Percentiles rank a stretch among this genome's conserved stretches.
phyloP scores from a whole-genome alignment of 2,113 vertebrate genomes.

The Trogon melanurus region DNA sequence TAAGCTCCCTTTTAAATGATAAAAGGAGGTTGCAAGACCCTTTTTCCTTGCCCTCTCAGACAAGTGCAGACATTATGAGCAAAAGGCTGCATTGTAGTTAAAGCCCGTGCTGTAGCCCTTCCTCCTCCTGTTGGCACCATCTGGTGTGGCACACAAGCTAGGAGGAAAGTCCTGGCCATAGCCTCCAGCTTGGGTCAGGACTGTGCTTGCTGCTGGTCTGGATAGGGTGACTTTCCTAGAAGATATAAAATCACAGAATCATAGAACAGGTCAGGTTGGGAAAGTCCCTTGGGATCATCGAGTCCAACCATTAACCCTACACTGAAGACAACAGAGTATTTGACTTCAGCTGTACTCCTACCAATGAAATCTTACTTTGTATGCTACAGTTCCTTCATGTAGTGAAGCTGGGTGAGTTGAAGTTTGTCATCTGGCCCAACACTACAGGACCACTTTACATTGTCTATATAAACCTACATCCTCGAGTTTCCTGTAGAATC shows the following conservation, averaged over 20 bases:
- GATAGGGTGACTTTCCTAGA: background rate
- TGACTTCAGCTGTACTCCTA: background rate
- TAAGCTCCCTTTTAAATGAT: background rate
- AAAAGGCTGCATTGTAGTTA: background rate
- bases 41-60: background rate
- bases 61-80: background rate
- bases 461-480: background rate
- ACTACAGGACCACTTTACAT: background rate
- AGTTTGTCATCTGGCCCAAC: background rate
- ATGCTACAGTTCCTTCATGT: background rate
- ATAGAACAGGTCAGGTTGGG: too few species aligned
- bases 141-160: fast-evolving
- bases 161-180: background rate
- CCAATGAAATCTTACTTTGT: background rate
- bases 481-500: background rate
- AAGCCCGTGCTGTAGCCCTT: background rate
- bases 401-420: background rate
- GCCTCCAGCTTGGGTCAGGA: background rate
- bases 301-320: too few species aligned
- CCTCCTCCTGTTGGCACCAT: background rate
- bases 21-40: background rate
- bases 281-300: too few species aligned
- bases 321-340: background rate
- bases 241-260: background rate
- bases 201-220: background rate